Evolutionary conservation across 2,797 vertebrate species (phyloP).

Genomic region (Silurus lanzhouensis): DNA sequence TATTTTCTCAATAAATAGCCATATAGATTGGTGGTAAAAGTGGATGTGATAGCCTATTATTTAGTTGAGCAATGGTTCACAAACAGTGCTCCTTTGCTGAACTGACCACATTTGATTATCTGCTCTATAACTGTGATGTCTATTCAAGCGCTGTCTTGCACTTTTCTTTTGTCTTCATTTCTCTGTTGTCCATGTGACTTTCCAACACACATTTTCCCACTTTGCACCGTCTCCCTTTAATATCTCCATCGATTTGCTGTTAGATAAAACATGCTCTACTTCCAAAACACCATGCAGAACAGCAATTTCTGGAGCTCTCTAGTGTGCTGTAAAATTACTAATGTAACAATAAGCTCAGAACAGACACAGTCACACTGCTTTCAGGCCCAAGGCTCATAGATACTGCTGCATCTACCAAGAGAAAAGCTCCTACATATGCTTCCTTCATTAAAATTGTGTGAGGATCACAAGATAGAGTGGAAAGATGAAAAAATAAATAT

Average conservation of each 20-base stretch:
- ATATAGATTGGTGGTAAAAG: conserved; percentile 24
- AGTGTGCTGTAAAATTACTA: conserved; percentile 4
- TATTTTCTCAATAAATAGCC: conserved; percentile 41
- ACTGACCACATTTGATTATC: conserved; percentile 28
- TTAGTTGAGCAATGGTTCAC: conserved; percentile 26
- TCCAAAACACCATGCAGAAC: conserved; percentile 14
- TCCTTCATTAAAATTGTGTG: conserved; percentile 11
- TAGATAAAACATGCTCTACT: background rate
- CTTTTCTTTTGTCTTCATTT: background rate
- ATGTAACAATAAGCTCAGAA: conserved; percentile 30
- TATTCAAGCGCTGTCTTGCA: conserved; percentile 15
- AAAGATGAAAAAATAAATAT: background rate
- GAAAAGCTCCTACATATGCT: background rate
- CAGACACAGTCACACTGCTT: conserved; percentile 14
- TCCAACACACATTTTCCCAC: background rate
- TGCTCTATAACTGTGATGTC: conserved; percentile 11
- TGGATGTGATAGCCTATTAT: conserved; percentile 29
- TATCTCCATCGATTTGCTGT: conserved; percentile 9
- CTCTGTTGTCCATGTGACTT: background rate
- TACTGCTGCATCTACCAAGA: background rate
- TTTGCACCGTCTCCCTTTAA: background rate
- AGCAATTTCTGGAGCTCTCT: conserved; percentile 22
- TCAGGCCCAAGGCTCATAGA: conserved; percentile 18
- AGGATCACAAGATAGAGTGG: background rate
- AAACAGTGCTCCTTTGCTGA: conserved; percentile 23